Conservation (phyloP, 2,113 vertebrate genomes). For the Hylia prasina region DNA sequence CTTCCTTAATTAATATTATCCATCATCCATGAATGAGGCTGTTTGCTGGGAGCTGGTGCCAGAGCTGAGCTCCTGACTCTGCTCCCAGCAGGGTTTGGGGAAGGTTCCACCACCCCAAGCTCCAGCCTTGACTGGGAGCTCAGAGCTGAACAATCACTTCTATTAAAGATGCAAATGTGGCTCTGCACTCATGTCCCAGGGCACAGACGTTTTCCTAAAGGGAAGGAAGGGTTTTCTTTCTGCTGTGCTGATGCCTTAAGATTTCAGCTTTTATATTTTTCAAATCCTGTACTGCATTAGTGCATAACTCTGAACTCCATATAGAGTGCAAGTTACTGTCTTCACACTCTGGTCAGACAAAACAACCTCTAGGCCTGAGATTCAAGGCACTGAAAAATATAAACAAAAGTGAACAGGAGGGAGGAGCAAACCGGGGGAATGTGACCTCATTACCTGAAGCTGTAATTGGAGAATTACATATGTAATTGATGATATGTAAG, state of each 20-base stretch:
- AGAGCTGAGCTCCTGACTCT: not conserved
- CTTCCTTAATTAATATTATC: not conserved
- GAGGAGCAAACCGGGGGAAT: too few relatives aligned
- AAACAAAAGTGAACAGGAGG: not conserved
- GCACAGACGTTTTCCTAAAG: not conserved
- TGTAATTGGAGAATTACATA: not conserved
- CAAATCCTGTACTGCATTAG: not conserved
- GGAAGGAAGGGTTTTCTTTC: not conserved
- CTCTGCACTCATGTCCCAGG: not conserved
- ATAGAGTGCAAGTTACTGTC: not conserved
- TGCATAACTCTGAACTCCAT: not conserved
- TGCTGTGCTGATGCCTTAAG: not conserved
- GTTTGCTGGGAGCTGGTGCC: not conserved
- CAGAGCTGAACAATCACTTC: not conserved
- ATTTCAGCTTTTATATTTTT: not conserved
- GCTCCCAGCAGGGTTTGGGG: not conserved
- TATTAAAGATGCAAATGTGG: not conserved
- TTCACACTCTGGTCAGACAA: not conserved
- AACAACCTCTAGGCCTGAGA: not conserved
- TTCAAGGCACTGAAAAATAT: fast-evolving
- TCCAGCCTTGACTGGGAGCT: not conserved
- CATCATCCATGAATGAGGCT: not conserved
- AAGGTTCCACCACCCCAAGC: not conserved
- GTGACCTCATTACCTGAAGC: not conserved
- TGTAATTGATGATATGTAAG: not conserved